Evolutionary conservation across 2,113 vertebrate genomes (phyloP), one percentile per base, ranked within the genome.

Genomic region (Phocoena sinus): DNA sequence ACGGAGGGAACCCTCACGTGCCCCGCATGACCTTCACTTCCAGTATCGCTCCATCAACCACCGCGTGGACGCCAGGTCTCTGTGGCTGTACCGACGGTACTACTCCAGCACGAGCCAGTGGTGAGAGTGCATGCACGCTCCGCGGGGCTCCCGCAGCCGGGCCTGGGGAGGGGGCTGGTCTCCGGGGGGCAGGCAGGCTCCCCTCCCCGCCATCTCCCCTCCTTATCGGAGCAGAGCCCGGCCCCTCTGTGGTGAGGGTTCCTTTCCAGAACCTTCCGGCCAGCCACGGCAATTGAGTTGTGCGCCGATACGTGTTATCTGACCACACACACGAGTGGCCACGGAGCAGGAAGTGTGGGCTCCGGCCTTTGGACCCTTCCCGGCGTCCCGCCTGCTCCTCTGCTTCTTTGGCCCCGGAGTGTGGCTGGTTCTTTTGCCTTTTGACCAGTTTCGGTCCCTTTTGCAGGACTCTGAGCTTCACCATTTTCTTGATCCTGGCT

Each of bases 1-100:
- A 0, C 38, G 0, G 0, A 7, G 36, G 84, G 62, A 67, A 17
- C 23, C 31, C n/a, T 92, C 82, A 58, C 0, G 3, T 2, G 1
- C 62, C 91, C 47, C 36, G 65, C 84, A 44, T 79, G 31, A 1
- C 17, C n/a, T 3, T 11, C 36, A 0, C 76, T 50, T 91, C 13
- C 96, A 99, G 99, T 99, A 99, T 97, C 99, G 99, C 31, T 99
- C 99, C 94, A 99, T 99, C 96, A 99, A 99, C 98, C 99, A 99
- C 97, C 99, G 99, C 3, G 98, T 99, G 97, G 99, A 99, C 47
- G 96, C 98, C 41, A 68, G 89, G 33, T 99, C 99, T 0, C 97
- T 99, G 60, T 97, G 98, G 96, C 98, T 99, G 70, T 99, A 99
- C 98, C 99, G 99, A n/a, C 99, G 99, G 98, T 99, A 99, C 97